A percentile compares a stretch with the other conserved stretches of the same genome.
phyloP scores from a whole-genome alignment of 2,888 invertebrate genomes.

The Sminthurinus aureus region DNA sequence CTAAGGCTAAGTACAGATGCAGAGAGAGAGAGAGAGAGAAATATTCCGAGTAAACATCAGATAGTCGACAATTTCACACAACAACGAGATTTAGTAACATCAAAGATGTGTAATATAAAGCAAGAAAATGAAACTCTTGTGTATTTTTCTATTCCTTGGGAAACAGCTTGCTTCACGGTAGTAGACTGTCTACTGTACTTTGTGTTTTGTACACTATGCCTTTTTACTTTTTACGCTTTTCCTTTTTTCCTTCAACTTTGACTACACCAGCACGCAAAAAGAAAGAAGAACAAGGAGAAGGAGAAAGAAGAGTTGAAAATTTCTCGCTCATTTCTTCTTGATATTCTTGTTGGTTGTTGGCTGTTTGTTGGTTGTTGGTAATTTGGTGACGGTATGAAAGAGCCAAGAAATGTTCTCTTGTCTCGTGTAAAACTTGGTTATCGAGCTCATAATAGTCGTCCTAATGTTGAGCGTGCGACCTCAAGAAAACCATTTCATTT shows the following conservation, averaged over 20 bases:
- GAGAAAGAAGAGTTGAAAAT: conserved; percentile 15
- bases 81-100: neutral
- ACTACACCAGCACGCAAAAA: neutral
- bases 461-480: conserved; percentile 43
- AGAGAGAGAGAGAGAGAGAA: neutral
- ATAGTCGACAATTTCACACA: conserved; percentile 1
- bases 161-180: neutral
- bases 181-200: too few species aligned
- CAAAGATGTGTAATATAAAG: neutral
- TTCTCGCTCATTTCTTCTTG: neutral
- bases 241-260: neutral
- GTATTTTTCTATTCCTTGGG: neutral
- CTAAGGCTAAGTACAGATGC: too few species aligned
- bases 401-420: conserved; percentile 44
- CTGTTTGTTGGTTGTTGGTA: conserved; percentile 38
- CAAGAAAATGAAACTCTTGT: neutral
- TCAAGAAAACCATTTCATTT: conserved; percentile 41
- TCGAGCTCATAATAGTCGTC: conserved; percentile 42
- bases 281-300: conserved; percentile 17
- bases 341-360: neutral
- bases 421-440: conserved; percentile 46
- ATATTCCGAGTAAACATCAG: neutral
- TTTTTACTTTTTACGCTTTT: too few species aligned
- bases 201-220: too few species aligned
- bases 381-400: conserved; percentile 35